These are phyloP conservation scores for Drosophila sp. DNA, from an alignment of 1,140 invertebrate species.

Conservation along the genomic window DNA sequence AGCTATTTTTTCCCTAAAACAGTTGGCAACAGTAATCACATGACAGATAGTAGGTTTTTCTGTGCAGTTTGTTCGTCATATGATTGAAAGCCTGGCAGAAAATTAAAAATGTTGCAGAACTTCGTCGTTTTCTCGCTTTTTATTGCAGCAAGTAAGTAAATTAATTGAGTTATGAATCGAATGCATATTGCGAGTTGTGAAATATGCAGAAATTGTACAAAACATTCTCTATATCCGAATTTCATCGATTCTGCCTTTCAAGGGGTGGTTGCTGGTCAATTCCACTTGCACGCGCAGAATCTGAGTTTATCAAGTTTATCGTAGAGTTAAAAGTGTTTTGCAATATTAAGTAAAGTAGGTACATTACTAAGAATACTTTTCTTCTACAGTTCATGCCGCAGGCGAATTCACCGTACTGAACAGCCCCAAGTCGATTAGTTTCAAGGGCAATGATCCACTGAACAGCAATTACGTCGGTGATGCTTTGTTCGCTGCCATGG, in stretches of 20 bases:
- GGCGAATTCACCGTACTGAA: slow-evolving; percentile 89
- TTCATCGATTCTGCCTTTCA: slow-evolving; percentile 37
- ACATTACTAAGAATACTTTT: slow-evolving; percentile 56
- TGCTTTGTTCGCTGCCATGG: slow-evolving; percentile 89
- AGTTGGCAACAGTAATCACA: slow-evolving; percentile 52
- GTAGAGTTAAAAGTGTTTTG: neutral
- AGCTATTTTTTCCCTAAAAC: no score
- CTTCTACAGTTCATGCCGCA: slow-evolving; percentile 86
- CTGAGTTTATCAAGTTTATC: neutral
- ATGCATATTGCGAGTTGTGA: neutral
- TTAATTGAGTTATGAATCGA: neutral
- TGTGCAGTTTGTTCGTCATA: slow-evolving; percentile 81
- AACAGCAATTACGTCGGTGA: slow-evolving; percentile 89
- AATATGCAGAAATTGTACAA: slow-evolving; percentile 10
- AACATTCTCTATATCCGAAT: slow-evolving; percentile 17
- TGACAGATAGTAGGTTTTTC: slow-evolving; percentile 75
- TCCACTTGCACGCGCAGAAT: slow-evolving; percentile 64
- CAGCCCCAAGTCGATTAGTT: slow-evolving; percentile 88
- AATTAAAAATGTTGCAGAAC: slow-evolving; percentile 79
- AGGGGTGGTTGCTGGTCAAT: slow-evolving; percentile 18
- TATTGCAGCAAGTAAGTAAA: slow-evolving; percentile 82
- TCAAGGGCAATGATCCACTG: slow-evolving; percentile 87
- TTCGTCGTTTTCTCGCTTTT: slow-evolving; percentile 74
- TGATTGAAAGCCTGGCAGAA: slow-evolving; percentile 79
- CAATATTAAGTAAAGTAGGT: neutral